A percentile compares a stretch with the other conserved stretches of the same genome.
phyloP scores from a whole-genome alignment of 2,888 invertebrate genomes.

The Athrips mouffetella region DNA sequence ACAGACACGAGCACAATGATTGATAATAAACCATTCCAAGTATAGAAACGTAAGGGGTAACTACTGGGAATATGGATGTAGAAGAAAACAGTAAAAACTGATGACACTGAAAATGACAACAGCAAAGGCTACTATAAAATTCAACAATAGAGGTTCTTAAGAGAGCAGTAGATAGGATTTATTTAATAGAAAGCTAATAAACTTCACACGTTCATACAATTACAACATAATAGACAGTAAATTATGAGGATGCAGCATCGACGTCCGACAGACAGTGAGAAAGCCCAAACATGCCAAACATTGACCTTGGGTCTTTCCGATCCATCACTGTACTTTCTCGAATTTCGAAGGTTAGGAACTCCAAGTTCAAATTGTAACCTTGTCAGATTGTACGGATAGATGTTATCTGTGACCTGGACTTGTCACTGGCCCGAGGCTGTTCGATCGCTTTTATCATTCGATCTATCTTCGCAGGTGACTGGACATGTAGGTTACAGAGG shows the following conservation, averaged over 20 bases:
- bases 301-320: slow-evolving; percentile 14
- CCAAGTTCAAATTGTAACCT: slow-evolving; percentile 18
- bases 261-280: slow-evolving; percentile 8
- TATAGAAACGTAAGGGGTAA: not conserved
- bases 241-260: slow-evolving; percentile 3
- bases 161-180: not conserved
- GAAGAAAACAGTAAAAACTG: not conserved
- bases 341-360: slow-evolving; percentile 13
- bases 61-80: not conserved
- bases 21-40: not conserved
- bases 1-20: not conserved
- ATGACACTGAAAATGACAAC: not conserved
- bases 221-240: slow-evolving; percentile 4
- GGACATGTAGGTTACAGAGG: slow-evolving; percentile 11
- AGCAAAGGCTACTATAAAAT: too few relatives aligned
- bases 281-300: slow-evolving; percentile 1
- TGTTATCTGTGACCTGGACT: slow-evolving; percentile 15
- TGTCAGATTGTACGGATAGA: slow-evolving; percentile 12
- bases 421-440: slow-evolving; percentile 18
- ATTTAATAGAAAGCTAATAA: slow-evolving; percentile 6
- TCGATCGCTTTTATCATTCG: slow-evolving; percentile 14
- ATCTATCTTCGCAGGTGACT: slow-evolving; percentile 14
- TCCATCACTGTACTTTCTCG: slow-evolving; percentile 19
- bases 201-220: slow-evolving; percentile 9
- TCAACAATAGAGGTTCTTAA: not conserved